Conservation (phyloP, 2,113 vertebrate species). For the Bungarus multicinctus region DNA sequence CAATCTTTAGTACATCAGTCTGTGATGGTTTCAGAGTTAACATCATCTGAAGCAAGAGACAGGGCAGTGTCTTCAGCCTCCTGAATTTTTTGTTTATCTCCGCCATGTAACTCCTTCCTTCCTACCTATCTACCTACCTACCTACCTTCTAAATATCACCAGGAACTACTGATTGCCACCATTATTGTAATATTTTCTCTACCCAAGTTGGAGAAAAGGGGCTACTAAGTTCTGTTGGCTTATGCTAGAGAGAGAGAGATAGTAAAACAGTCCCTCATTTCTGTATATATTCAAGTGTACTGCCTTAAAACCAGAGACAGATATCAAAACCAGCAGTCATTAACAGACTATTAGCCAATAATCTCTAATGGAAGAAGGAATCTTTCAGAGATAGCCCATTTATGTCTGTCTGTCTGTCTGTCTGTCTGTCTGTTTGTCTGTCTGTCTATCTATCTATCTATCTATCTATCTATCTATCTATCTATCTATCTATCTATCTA, state of each 20-base stretch:
- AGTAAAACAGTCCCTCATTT: background rate
- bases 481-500: too few relatives aligned
- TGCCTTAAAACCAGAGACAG: background rate
- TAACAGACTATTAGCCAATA: background rate
- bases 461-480: too few relatives aligned
- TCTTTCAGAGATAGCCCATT: background rate
- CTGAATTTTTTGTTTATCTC: background rate
- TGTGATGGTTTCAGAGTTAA: background rate
- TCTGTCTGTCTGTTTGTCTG: too few relatives aligned
- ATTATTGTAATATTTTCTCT: too few relatives aligned
- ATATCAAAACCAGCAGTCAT: background rate
- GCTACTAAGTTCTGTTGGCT: background rate
- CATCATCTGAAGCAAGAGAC: background rate
- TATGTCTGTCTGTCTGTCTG: background rate
- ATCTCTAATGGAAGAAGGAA: background rate
- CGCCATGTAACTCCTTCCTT: background rate
- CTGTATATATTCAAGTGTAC: background rate
- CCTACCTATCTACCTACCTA: too few relatives aligned
- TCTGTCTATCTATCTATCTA: too few relatives aligned
- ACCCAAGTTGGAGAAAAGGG: background rate
- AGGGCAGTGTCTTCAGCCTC: background rate
- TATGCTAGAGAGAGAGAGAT: background rate
- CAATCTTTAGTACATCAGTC: background rate
- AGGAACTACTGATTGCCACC: background rate
- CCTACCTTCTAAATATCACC: background rate